Base-by-base conservation (phyloP, 2,888 invertebrate species). In the Hydrotaea diabolus region DNA sequence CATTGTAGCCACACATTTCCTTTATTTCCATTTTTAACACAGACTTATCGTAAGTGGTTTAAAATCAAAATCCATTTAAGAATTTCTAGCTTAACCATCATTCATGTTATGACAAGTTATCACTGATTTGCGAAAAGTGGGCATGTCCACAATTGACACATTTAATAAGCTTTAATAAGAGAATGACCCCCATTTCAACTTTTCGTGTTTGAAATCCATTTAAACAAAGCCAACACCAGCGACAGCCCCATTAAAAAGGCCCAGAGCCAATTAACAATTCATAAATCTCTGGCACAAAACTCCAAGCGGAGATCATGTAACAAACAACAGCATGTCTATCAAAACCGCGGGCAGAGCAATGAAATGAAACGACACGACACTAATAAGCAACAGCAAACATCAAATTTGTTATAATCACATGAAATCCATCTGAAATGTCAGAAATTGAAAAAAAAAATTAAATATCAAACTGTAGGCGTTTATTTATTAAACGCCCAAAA, bases 401-500 rank as follows among this genome's bases (percentile, higher is more conserved):
- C 55, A 74, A 74, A 73, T 74, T 62, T 74, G 57, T 73, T 43
- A 59, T 69, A 69, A 69, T 46, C 69, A 49, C 59, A 15, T 26
- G 57, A 77, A 69, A 77, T 57, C 69, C 43, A 69, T 69, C 66
- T 57, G 43, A 75, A 75, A 75, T 69, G 69, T 80, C 36, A 80
- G 31, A 72, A 80, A 80, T 17, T 80, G 13, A 26, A 59, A 59
- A 59, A 62, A n/a, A 31, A n/a, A n/a, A 31, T 13, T 31, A 46
- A 75, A 31, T 75, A 75, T 74, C 74, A 21, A 80, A 57, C 57
- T 69, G 75, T 80, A 74, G 80, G 80, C 69, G 80, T 80, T 80
- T 80, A 75, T 69, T 75, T 75, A 75, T 75, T 59, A 80, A 80
- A 69, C 49, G 80, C 59, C 57, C 69, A 80, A 69, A 75, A 49